Percentiles rank a stretch among this genome's conserved stretches.
Evolutionary conservation across 1,140 invertebrate species (phyloP).

Genomic region (Amyelois transitella): DNA sequence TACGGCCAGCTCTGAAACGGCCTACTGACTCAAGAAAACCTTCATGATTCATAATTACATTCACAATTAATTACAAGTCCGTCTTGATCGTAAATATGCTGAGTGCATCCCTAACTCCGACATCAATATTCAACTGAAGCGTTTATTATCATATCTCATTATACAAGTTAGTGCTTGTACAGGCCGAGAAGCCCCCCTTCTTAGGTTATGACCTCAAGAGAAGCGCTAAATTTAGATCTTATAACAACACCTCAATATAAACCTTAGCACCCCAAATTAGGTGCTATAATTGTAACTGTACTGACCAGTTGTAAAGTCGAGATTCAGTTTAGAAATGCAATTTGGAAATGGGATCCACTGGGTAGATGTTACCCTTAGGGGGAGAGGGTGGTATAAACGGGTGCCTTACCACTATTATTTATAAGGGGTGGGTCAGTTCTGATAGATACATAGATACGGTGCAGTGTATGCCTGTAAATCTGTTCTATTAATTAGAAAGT

Average conservation of each 20-base stretch:
- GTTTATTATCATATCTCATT: slow-evolving; percentile 75
- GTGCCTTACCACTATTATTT: slow-evolving; percentile 70
- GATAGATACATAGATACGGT: slow-evolving; percentile 36
- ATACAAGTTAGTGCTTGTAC: slow-evolving; percentile 72
- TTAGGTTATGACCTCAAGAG: slow-evolving; percentile 65
- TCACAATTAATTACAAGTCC: slow-evolving; percentile 35
- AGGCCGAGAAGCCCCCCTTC: slow-evolving; percentile 58
- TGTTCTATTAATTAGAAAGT: slow-evolving; percentile 37
- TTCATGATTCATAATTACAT: neutral
- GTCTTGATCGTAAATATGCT: slow-evolving; percentile 42
- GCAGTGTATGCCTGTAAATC: slow-evolving; percentile 24
- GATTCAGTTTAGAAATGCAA: slow-evolving; percentile 69
- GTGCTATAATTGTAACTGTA: slow-evolving; percentile 30
- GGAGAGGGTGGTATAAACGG: slow-evolving; percentile 46
- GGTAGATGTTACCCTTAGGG: slow-evolving; percentile 63
- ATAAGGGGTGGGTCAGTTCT: slow-evolving; percentile 70
- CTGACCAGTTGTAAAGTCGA: slow-evolving; percentile 55
- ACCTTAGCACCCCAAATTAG: slow-evolving; percentile 25
- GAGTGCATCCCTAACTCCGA: slow-evolving; percentile 62
- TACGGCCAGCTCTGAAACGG: neutral
- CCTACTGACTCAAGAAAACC: neutral
- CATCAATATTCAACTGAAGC: slow-evolving; percentile 71
- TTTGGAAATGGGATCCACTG: slow-evolving; percentile 72
- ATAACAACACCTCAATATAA: slow-evolving; percentile 24
- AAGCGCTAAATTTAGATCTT: slow-evolving; percentile 54